Evolutionary conservation across 2,113 vertebrate species (phyloP).

Genomic region (Catharus bicknelli): DNA sequence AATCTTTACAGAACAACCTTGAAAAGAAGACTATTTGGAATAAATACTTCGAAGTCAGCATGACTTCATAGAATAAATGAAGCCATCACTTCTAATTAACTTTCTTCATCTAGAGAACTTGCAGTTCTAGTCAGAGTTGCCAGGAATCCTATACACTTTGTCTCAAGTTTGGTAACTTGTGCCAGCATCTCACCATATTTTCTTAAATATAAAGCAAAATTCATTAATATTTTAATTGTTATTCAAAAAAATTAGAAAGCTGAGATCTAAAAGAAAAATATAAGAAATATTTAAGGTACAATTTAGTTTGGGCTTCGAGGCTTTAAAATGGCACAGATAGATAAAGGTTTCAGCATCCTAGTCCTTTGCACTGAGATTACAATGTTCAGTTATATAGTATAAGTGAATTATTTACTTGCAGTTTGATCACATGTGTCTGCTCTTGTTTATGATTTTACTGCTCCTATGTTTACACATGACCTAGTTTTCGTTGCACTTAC

Average conservation of each 20-base stretch:
- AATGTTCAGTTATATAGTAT: neutral
- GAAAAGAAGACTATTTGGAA: neutral
- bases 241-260: neutral
- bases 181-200: neutral
- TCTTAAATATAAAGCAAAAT: neutral
- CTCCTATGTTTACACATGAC: neutral
- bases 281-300: neutral
- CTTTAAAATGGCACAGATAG: neutral
- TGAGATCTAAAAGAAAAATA: neutral
- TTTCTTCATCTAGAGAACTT: neutral
- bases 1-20: neutral
- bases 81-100: constrained; percentile 32
- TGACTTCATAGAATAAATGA: neutral
- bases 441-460: neutral
- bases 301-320: neutral
- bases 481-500: neutral
- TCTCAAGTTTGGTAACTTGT: neutral
- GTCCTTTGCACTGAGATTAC: neutral
- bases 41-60: neutral
- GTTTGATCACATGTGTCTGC: neutral
- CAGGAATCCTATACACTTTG: neutral
- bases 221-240: neutral
- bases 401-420: neutral
- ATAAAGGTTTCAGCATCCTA: neutral
- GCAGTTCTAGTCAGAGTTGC: neutral